Evolutionary conservation across 30 jellyfish, hydroid and myxozoan species (phyloP).

Genomic region (Cassiopea andromeda): DNA sequence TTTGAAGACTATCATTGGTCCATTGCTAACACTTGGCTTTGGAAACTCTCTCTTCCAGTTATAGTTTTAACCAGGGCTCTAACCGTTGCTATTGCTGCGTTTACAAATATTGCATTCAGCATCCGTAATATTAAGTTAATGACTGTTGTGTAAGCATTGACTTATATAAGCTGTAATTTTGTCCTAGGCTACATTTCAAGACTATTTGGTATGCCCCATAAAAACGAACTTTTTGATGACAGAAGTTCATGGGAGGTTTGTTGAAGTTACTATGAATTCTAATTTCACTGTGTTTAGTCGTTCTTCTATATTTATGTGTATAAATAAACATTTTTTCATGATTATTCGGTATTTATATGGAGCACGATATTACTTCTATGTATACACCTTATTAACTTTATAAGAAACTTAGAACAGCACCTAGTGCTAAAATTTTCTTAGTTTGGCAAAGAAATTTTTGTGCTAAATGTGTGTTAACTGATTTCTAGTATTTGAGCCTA

Average conservation of each 20-base stretch:
- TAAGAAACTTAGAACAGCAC: no score
- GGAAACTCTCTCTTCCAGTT: no score
- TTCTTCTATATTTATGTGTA: background rate
- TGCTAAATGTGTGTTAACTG: no score
- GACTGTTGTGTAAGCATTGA: background rate
- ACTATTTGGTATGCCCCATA: slow-evolving; percentile 39
- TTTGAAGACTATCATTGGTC: no score
- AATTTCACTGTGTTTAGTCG: background rate
- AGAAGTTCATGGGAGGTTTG: slow-evolving; percentile 65
- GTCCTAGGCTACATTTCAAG: slow-evolving; percentile 21
- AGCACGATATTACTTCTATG: background rate
- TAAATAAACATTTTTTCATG: no score
- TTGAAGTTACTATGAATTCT: background rate
- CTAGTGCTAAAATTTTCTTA: no score
- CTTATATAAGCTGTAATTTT: background rate
- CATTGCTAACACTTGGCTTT: no score
- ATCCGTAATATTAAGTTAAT: background rate
- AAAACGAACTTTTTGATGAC: slow-evolving; percentile 61
- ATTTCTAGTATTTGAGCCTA: no score
- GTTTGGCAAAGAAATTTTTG: no score
- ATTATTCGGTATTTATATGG: background rate
- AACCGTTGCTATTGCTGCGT: background rate
- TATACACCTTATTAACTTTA: no score
- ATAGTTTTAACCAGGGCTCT: no score
- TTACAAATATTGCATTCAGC: background rate